Base-by-base conservation (phyloP, 2,888 invertebrate species). In the Luperina testacea region DNA sequence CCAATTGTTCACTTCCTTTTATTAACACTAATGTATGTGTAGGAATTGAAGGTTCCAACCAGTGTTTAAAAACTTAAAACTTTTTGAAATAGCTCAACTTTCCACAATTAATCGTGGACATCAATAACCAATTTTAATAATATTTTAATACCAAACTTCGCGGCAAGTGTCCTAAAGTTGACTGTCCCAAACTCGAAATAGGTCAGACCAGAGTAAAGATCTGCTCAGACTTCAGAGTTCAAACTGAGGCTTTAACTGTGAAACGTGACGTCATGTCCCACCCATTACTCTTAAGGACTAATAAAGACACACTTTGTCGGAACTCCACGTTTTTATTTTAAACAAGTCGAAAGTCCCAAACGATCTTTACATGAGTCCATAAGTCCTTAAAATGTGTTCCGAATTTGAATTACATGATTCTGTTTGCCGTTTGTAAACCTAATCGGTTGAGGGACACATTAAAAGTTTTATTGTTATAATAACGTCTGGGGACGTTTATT, bases 271-370 rank as follows among this genome's bases (percentile, higher is more conserved):
- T 73, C 83, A 71, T 81, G 85, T 45, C n/a, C 65, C 57, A 24
- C 51, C 83, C 77, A 77, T 83, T 82, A 85, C 65, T 83, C 83
- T 61, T 71, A 67, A 57, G 61, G 45, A 82, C 69, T 83, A 83
- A 83, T 83, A 85, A 85, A 85, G 85, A 57, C 72, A 84, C 69
- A 84, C 75, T 84, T 83, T 75, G 82, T 76, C 69, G 72, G 63
- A 77, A 61, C 69, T 59, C 32, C 17, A 32, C 17, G 42, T 85
- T 85, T 76, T 83, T 83, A 72, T 75, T 72, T 69, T 27, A 63
- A 92, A 77, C 77, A 92, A 84, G 7, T 93, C 57, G 7, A 64
- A 82, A 63, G 81, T 51, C 53, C 38, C 38, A 64, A 77, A 83
- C 53, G 72, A 53, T 72, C 77, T 69, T 78, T 4, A 67, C 45